phyloP scores from a whole-genome alignment of 2,888 invertebrate species.

The Cybosia mesomella region DNA sequence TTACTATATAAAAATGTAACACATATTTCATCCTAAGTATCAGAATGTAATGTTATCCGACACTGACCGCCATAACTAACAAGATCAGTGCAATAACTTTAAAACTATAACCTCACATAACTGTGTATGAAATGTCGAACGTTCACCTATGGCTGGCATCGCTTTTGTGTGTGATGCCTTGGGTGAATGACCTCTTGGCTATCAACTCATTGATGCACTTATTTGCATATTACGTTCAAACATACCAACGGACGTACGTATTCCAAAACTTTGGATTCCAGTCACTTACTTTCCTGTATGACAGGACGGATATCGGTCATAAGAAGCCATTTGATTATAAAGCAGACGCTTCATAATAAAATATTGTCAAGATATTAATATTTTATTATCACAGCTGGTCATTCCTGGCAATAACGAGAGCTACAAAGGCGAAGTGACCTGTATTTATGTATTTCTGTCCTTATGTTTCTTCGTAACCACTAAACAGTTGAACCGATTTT shows the following conservation, averaged over 20 bases:
- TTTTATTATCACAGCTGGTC: background rate
- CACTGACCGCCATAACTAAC: background rate
- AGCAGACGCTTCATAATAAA: background rate
- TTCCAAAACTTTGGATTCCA: conserved; percentile 41
- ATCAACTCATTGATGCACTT: conserved; percentile 17
- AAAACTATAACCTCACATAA: background rate
- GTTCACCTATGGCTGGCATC: background rate
- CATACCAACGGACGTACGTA: background rate
- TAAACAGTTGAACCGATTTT: background rate
- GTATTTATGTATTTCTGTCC: background rate
- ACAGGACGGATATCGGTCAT: background rate
- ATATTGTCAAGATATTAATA: background rate
- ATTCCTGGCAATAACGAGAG: background rate
- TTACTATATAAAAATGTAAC: no score
- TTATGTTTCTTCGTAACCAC: background rate
- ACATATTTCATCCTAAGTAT: no score
- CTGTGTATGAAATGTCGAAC: conserved; percentile 5
- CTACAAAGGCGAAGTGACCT: background rate
- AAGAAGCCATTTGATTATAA: background rate
- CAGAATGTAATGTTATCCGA: background rate
- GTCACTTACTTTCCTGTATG: conserved; percentile 22
- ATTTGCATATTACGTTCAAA: conserved; percentile 12
- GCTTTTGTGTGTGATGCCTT: background rate
- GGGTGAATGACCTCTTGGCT: conserved; percentile 12
- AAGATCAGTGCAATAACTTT: background rate